phyloP scores from a whole-genome alignment of 2,888 invertebrate species.

The Idaea aversata region DNA sequence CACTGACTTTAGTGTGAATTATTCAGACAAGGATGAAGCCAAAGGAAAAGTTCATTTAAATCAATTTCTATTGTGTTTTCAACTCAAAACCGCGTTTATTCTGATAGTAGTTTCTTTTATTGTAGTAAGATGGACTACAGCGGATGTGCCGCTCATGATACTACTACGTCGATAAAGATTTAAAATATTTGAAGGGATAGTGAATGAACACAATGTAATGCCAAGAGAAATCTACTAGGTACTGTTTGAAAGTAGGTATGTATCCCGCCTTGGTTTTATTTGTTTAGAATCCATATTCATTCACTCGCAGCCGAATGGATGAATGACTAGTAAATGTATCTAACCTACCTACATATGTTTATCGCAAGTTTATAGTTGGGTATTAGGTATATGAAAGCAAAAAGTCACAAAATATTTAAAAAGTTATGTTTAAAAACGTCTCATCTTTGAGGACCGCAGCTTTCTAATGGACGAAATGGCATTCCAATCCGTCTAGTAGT shows the following conservation, averaged over 20 bases:
- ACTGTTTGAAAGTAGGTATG: conserved; percentile 15
- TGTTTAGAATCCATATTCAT: conserved; percentile 31
- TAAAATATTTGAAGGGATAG: conserved; percentile 3
- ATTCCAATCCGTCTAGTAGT: neutral
- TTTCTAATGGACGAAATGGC: too few species aligned
- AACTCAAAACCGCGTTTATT: neutral
- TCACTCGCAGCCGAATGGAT: conserved; percentile 20
- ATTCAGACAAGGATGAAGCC: too few species aligned
- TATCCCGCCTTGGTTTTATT: conserved; percentile 14
- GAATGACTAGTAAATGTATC: conserved; percentile 8
- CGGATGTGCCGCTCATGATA: neutral
- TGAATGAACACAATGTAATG: conserved; percentile 31
- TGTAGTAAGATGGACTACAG: conserved; percentile 5
- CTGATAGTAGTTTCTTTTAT: conserved; percentile 3
- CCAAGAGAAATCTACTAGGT: conserved; percentile 18
- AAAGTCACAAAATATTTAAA: neutral
- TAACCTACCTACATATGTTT: conserved; percentile 10
- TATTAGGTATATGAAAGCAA: neutral
- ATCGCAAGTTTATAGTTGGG: neutral
- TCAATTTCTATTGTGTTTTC: neutral
- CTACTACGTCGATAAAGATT: neutral
- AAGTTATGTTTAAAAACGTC: neutral
- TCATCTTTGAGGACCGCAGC: neutral
- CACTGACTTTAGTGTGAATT: too few species aligned
- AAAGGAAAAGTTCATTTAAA: too few species aligned